Evolutionary conservation across 1,140 invertebrate species (phyloP).

Genomic region (Pararge aegeria): DNA sequence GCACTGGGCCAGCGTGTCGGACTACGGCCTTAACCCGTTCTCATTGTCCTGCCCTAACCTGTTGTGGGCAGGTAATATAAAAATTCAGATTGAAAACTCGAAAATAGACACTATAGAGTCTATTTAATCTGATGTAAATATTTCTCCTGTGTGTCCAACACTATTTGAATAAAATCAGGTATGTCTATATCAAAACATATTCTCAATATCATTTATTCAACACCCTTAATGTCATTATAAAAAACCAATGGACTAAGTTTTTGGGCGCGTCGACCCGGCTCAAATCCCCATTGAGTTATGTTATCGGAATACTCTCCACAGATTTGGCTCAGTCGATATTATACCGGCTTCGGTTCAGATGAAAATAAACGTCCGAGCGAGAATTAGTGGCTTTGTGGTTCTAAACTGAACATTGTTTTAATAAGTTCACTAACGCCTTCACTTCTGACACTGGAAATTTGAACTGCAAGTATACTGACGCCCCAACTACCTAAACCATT

Average conservation of each 20-base stretch:
- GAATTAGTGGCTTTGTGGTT: constrained; percentile 30
- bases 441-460: too few relatives aligned
- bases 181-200: constrained; percentile 7
- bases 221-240: constrained; percentile 30
- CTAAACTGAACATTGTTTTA: constrained; percentile 13
- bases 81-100: too few relatives aligned
- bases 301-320: constrained; percentile 30
- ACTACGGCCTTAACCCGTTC: too few relatives aligned
- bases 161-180: not conserved
- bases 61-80: too few relatives aligned
- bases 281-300: constrained; percentile 37
- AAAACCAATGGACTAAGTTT: constrained; percentile 32
- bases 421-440: not conserved
- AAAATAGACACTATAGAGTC: too few relatives aligned
- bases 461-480: too few relatives aligned
- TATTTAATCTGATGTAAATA: too few relatives aligned
- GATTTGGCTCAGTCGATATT: constrained; percentile 35
- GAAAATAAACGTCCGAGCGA: constrained; percentile 32
- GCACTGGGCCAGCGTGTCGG: too few relatives aligned
- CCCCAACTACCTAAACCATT: too few relatives aligned
- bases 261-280: constrained; percentile 25
- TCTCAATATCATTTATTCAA: constrained; percentile 19
- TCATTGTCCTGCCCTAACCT: too few relatives aligned
- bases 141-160: too few relatives aligned
- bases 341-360: constrained; percentile 33